These are phyloP conservation scores for Lasioglossum albipes DNA, from an alignment of 1,140 invertebrate species.

Conservation along the genomic window DNA sequence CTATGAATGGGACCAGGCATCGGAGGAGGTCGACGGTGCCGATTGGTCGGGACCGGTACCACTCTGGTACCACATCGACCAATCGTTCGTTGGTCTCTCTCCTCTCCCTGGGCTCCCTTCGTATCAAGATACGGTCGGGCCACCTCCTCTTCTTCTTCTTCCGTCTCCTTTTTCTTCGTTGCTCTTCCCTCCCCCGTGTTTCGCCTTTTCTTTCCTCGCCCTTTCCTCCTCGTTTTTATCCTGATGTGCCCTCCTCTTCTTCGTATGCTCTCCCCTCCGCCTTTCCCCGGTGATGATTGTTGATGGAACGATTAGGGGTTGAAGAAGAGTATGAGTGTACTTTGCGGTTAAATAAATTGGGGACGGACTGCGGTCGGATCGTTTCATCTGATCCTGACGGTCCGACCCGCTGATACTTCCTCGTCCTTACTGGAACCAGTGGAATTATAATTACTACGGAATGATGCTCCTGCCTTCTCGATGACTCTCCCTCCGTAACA, in stretches of 20 bases:
- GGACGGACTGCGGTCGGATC: background rate
- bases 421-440: too few relatives aligned
- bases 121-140: slow-evolving; percentile 42
- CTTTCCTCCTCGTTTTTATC: background rate
- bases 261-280: too few relatives aligned
- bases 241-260: too few relatives aligned
- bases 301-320: slow-evolving; percentile 34
- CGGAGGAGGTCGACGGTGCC: slow-evolving; percentile 66
- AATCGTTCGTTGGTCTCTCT: slow-evolving; percentile 65
- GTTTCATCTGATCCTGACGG: background rate
- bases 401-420: too few relatives aligned
- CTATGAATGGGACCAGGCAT: slow-evolving; percentile 70
- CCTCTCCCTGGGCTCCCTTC: slow-evolving; percentile 49
- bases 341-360: background rate
- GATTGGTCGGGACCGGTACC: slow-evolving; percentile 70
- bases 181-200: background rate
- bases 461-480: too few relatives aligned
- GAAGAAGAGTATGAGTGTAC: background rate
- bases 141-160: slow-evolving; percentile 45
- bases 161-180: slow-evolving; percentile 49
- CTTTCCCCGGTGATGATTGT: background rate
- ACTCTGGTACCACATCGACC: slow-evolving; percentile 61
- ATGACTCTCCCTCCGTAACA: too few relatives aligned
- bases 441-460: background rate
- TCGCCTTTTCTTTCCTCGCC: slow-evolving; percentile 34